Conservation (phyloP, 2,888 invertebrate species). For the Pseudococcus viburni region DNA sequence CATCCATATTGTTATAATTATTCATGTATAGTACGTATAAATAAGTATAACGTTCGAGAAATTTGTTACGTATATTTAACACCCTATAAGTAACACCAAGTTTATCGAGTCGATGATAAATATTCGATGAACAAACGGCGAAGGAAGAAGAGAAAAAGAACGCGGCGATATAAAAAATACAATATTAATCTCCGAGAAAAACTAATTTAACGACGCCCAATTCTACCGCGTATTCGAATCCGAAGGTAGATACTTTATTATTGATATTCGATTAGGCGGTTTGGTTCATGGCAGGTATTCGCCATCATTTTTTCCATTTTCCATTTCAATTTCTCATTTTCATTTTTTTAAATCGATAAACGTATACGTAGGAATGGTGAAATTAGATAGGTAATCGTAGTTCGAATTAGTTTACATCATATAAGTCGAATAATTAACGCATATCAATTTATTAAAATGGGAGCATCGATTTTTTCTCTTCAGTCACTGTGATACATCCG, state of each 20-base stretch:
- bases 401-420: not conserved
- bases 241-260: not conserved
- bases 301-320: not conserved
- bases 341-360: not conserved
- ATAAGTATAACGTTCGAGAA: not conserved
- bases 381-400: not conserved
- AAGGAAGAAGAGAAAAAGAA: not conserved
- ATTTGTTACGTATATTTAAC: not conserved
- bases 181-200: conserved; percentile 14
- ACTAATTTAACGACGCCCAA: conserved; percentile 36
- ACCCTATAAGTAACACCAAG: not conserved
- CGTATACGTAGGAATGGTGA: not conserved
- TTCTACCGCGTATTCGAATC: not conserved
- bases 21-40: not conserved
- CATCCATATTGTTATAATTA: conserved; percentile 39
- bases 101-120: not conserved
- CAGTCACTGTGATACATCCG: no score
- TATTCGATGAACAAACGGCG: not conserved
- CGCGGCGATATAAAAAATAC: not conserved
- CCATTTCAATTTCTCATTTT: not conserved
- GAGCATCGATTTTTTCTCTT: not conserved
- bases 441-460: not conserved
- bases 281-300: not conserved
- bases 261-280: not conserved
- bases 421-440: not conserved